Evolutionary conservation across 64 coral and sea anemone species (phyloP).

Genomic region (Porites australiensis): DNA sequence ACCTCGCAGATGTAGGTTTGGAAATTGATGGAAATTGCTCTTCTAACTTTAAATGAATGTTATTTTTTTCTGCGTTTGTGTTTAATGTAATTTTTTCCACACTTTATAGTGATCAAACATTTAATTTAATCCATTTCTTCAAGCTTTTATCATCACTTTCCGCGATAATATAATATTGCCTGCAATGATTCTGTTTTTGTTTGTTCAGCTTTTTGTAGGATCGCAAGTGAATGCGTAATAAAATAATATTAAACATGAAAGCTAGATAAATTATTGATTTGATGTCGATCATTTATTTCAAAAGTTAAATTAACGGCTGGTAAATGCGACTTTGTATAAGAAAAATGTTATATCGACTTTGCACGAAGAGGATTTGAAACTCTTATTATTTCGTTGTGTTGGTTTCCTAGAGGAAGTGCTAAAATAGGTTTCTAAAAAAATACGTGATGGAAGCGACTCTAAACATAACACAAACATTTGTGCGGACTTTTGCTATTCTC

Average conservation of each 20-base stretch:
- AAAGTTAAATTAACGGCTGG: background rate
- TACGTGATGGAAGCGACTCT: no score
- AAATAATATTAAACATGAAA: background rate
- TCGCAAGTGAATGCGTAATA: constrained; percentile 3
- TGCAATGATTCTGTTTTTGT: background rate
- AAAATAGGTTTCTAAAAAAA: no score
- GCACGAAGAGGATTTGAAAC: no score
- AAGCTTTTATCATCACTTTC: background rate
- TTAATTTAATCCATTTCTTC: background rate
- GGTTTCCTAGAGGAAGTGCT: no score
- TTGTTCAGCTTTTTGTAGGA: constrained; percentile 3
- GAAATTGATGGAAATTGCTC: background rate
- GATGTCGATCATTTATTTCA: background rate
- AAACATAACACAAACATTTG: background rate
- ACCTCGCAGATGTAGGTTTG: background rate
- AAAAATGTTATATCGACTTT: no score
- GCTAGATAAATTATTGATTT: constrained; percentile 34
- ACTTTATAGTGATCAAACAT: background rate
- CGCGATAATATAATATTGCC: background rate
- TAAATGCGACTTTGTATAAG: background rate
- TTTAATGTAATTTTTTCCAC: background rate
- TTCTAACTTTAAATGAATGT: background rate
- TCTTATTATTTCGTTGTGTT: no score
- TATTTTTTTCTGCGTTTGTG: background rate
- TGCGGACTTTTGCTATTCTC: background rate